Evolutionary conservation across 2,113 vertebrate species (phyloP).

Genomic region (Thunnus maccoyii): DNA sequence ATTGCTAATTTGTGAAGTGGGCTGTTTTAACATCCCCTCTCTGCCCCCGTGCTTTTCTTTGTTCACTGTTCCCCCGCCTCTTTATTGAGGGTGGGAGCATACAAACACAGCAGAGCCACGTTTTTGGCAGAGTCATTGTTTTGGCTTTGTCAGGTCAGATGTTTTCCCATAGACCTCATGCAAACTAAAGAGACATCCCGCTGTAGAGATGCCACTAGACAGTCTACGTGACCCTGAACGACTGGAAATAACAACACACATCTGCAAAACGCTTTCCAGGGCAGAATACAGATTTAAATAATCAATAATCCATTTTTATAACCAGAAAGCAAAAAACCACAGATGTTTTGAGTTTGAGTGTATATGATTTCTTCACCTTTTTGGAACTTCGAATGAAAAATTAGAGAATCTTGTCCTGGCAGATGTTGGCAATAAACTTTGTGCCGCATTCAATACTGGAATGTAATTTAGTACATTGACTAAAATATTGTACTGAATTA

Average conservation of each 20-base stretch:
- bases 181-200: conserved; percentile 46
- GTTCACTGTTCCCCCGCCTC: conserved; percentile 53
- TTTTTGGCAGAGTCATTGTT: conserved; percentile 75
- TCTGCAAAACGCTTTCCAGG: neutral
- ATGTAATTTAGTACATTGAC: too few species aligned
- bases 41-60: conserved; percentile 57
- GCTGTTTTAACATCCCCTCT: conserved; percentile 60
- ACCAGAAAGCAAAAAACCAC: neutral
- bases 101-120: conserved; percentile 59
- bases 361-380: neutral
- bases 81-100: conserved; percentile 59
- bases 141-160: conserved; percentile 72
- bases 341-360: neutral
- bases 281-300: neutral
- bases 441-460: too few species aligned
- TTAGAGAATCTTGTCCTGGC: neutral
- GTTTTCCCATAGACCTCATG: conserved; percentile 65
- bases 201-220: conserved; percentile 29
- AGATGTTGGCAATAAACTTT: too few species aligned
- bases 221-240: neutral
- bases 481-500: too few species aligned
- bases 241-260: conserved; percentile 3
- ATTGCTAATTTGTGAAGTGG: conserved; percentile 70
- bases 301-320: neutral
- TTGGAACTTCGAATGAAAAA: neutral